A percentile compares a stretch with the other conserved stretches of the same genome.
These are phyloP conservation scores for Lagocephalus sceleratus DNA, from an alignment of 2,797 vertebrate genomes.

Conservation along the genomic window DNA sequence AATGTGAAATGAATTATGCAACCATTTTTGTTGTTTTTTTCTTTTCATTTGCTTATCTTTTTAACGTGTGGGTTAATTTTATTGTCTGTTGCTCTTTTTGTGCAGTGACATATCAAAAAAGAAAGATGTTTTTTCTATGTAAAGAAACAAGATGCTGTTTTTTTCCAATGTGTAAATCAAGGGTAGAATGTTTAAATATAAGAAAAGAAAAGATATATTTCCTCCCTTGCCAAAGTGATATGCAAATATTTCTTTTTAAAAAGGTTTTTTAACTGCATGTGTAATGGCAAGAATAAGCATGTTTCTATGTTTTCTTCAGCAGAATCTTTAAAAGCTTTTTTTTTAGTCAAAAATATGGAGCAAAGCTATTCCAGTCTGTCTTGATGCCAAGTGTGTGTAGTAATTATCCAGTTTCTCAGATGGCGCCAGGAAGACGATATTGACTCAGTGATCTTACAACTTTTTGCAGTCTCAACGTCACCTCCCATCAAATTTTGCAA, in stretches of 20 bases:
- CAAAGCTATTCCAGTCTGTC: constrained; percentile 54
- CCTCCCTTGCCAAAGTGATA: constrained; percentile 78
- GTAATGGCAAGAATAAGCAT: constrained; percentile 74
- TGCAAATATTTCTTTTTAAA: constrained; percentile 66
- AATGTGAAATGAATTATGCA: constrained; percentile 74
- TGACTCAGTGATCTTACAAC: constrained; percentile 54
- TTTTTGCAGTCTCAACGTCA: constrained; percentile 26
- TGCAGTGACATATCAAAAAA: constrained; percentile 72
- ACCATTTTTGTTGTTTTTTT: constrained; percentile 26
- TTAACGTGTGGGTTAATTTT: constrained; percentile 66
- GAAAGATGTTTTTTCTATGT: constrained; percentile 51
- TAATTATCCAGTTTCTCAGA: constrained; percentile 42
- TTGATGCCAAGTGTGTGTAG: constrained; percentile 67
- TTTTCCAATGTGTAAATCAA: constrained; percentile 60
- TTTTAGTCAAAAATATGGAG: constrained; percentile 54
- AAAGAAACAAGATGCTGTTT: constrained; percentile 52
- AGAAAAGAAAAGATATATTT: constrained; percentile 57
- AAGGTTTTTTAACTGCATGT: constrained; percentile 71
- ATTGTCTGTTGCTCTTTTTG: constrained; percentile 74
- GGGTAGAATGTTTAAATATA: constrained; percentile 54
- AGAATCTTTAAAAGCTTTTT: constrained; percentile 54
- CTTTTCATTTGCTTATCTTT: constrained; percentile 59
- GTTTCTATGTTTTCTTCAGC: constrained; percentile 69
- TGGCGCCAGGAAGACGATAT: constrained; percentile 44
- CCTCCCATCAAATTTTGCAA: constrained; percentile 33